These are phyloP conservation scores for Luperina nickerlii DNA, from an alignment of 2,888 invertebrate genomes.

Conservation along the genomic window DNA sequence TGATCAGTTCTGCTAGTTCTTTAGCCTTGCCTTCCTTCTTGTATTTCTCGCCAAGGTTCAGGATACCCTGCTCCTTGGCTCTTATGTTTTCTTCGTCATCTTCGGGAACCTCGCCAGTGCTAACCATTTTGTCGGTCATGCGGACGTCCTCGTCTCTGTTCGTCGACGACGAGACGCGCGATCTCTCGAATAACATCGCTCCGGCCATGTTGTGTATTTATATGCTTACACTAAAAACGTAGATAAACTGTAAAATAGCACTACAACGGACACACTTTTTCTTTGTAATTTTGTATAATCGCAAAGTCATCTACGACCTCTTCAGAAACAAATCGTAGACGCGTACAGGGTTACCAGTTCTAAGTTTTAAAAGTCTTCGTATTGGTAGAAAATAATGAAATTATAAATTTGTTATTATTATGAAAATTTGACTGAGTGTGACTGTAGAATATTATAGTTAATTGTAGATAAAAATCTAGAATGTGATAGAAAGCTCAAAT, in stretches of 20 bases:
- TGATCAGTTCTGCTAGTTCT: constrained; percentile 97
- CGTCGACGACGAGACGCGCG: constrained; percentile 93
- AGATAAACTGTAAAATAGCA: constrained; percentile 83
- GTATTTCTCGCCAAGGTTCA: constrained; percentile 97
- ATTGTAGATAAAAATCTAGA: not conserved
- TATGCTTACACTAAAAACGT: constrained; percentile 85
- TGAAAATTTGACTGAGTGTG: not conserved
- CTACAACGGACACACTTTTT: constrained; percentile 85
- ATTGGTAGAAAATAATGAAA: not conserved
- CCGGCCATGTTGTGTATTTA: constrained; percentile 94
- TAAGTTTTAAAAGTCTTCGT: constrained; percentile 26
- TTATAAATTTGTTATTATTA: not conserved
- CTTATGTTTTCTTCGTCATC: constrained; percentile 97
- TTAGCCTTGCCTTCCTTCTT: constrained; percentile 98
- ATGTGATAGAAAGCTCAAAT: not conserved
- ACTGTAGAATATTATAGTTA: not conserved
- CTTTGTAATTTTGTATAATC: constrained; percentile 90
- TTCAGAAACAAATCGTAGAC: constrained; percentile 89
- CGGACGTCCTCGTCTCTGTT: constrained; percentile 94
- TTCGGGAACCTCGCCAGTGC: constrained; percentile 93
- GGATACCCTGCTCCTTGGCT: constrained; percentile 97
- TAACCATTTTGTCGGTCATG: constrained; percentile 94
- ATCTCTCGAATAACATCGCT: constrained; percentile 96
- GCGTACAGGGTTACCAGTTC: constrained; percentile 82
- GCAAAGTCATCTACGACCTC: constrained; percentile 90